phyloP scores from a whole-genome alignment of 2,888 invertebrate species.

The Rapana venosa region DNA sequence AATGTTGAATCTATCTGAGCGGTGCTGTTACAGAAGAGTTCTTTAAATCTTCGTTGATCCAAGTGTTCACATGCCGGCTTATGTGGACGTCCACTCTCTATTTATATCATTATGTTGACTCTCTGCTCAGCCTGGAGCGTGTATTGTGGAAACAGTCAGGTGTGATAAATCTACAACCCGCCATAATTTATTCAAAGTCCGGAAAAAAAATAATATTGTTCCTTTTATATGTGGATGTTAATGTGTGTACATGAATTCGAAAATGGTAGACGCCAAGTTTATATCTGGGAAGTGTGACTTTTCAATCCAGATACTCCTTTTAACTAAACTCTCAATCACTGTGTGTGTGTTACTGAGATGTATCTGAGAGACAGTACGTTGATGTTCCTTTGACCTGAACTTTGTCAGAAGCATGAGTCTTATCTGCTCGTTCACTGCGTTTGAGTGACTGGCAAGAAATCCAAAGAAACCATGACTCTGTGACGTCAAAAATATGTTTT shows the following conservation, averaged over 20 bases:
- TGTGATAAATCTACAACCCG: not conserved
- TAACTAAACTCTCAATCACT: too few relatives aligned
- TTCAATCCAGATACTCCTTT: too few relatives aligned
- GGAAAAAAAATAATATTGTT: not conserved
- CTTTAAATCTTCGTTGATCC: not conserved
- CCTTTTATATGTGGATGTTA: not conserved
- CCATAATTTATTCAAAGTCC: not conserved
- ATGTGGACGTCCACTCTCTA: not conserved
- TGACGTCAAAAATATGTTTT: too few relatives aligned
- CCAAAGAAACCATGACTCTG: too few relatives aligned
- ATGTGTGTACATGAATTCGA: too few relatives aligned
- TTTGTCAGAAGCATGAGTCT: too few relatives aligned
- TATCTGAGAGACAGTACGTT: not conserved
- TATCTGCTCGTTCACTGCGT: too few relatives aligned
- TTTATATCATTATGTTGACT: not conserved
- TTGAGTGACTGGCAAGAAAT: too few relatives aligned
- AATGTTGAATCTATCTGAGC: not conserved
- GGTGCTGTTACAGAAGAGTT: constrained; percentile 11
- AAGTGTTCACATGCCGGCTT: not conserved
- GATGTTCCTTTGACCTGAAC: not conserved
- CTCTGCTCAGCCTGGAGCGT: not conserved
- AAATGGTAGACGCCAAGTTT: too few relatives aligned
- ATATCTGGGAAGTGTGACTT: too few relatives aligned
- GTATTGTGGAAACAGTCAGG: not conserved
- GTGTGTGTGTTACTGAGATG: not conserved